These are phyloP conservation scores for Bombus confusus DNA, from an alignment of 1,140 invertebrate genomes.

Conservation along the genomic window DNA sequence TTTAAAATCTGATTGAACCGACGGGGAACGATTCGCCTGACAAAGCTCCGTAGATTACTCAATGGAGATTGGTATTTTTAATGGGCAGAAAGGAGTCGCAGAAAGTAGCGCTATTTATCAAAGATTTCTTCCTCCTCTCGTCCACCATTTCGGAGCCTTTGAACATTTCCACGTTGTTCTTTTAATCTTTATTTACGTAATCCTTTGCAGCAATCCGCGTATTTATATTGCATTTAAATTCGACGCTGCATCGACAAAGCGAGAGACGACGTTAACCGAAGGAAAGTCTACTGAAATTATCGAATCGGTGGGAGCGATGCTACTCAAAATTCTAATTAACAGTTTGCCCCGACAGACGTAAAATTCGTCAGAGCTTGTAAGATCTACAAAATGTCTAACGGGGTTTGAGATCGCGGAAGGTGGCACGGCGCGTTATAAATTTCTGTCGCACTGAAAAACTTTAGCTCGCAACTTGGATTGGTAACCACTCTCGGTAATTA, in stretches of 20 bases:
- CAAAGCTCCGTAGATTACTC: conserved; percentile 17
- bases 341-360: neutral
- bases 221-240: neutral
- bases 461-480: too few species aligned
- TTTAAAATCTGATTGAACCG: conserved; percentile 49
- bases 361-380: too few species aligned
- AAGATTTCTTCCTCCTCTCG: neutral
- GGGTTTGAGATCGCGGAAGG: neutral
- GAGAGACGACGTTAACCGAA: neutral
- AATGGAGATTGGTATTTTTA: conserved; percentile 30
- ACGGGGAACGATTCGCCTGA: conserved; percentile 17
- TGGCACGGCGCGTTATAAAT: too few species aligned
- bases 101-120: conserved; percentile 19
- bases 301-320: too few species aligned
- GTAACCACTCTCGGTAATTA: neutral
- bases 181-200: conserved; percentile 5
- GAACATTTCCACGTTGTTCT: conserved; percentile 14
- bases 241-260: too few species aligned
- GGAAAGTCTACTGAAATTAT: neutral
- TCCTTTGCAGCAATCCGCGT: neutral
- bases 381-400: neutral
- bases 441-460: too few species aligned
- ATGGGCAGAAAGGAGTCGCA: neutral
- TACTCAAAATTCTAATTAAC: neutral
- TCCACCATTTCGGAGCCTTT: neutral